These are phyloP conservation scores for Pangasius krempfi DNA, from an alignment of 2,797 vertebrate species.

Conservation along the genomic window DNA sequence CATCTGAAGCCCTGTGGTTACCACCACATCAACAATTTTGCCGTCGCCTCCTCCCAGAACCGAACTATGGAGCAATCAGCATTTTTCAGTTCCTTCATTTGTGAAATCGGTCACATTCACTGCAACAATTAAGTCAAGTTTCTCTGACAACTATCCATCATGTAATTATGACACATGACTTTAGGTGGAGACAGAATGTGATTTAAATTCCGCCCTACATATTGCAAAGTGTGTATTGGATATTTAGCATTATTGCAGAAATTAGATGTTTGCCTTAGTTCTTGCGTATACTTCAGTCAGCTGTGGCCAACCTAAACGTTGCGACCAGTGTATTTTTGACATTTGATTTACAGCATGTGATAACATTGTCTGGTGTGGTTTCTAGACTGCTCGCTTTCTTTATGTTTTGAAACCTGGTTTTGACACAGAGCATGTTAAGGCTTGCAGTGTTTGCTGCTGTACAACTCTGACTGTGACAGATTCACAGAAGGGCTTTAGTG, in stretches of 20 bases:
- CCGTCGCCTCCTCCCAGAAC: not conserved
- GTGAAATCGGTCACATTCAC: not conserved
- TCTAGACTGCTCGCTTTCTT: not conserved
- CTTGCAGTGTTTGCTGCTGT: slow-evolving; percentile 2
- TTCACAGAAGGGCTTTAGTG: slow-evolving; percentile 3
- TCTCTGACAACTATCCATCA: not conserved
- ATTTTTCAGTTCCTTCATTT: slow-evolving; percentile 35
- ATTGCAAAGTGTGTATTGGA: no score
- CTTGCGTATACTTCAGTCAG: not conserved
- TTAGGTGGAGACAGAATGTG: not conserved
- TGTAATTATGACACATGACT: not conserved
- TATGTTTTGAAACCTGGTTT: not conserved
- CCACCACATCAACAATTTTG: slow-evolving; percentile 13
- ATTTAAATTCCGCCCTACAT: not conserved
- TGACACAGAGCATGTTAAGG: slow-evolving; percentile 9
- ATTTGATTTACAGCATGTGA: not conserved
- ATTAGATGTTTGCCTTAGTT: not conserved
- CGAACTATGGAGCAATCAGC: slow-evolving; percentile 28
- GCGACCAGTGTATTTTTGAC: not conserved
- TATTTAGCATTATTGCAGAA: slow-evolving; percentile 6
- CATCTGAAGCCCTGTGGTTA: not conserved
- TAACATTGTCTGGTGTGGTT: not conserved
- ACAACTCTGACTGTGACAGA: not conserved
- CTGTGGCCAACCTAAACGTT: not conserved
- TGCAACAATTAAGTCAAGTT: not conserved